Base-by-base conservation (phyloP, 2,888 invertebrate species). In the Aporophyla nigra region DNA sequence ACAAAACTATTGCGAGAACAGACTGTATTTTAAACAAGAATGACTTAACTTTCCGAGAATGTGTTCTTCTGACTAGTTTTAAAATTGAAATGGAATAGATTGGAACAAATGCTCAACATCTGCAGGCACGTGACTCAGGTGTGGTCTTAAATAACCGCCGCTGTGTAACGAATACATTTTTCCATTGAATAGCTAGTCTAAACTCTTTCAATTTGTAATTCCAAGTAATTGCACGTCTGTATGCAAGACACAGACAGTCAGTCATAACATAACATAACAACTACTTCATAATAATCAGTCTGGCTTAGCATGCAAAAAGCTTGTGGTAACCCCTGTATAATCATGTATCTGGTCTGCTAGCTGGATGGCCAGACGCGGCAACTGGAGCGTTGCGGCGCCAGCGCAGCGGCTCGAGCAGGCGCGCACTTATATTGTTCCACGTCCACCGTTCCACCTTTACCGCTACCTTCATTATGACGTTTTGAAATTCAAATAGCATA, bases 311-410 rank as follows among this genome's bases (percentile, higher is more conserved):
- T 88, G 83, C 82, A 88, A 85, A 87, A 76, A 74, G 79, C 71
- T 83, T 79, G 80, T 72, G 69, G 82, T 82, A 81, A 70, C 76
- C 76, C 77, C 74, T 73, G 77, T 79, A 80, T 86, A 86, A 88
- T 86, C 85, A 82, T 77, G 83, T 85, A 78, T 85, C 78, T 84
- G 85, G 86, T 83, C 87, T 88, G 88, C 87, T 92, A 91, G 91
- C 88, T 91, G 86, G 83, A 79, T 80, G 85, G 78, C 85, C 87
- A 87, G 87, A 87, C 87, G 89, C 78, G 87, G 87, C 92, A 95
- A 96, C 93, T 96, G 94, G 96, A 96, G 96, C 96, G 95, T 94
- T 90, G 85, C 93, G 96, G 95, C 95, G 95, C 95, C 95, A 91
- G 89, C 89, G 87, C 21, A 24, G 75, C 81, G 86, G 84, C 67